Conservation (phyloP, 2,113 vertebrate genomes). For the Chloroceryle aenea region DNA sequence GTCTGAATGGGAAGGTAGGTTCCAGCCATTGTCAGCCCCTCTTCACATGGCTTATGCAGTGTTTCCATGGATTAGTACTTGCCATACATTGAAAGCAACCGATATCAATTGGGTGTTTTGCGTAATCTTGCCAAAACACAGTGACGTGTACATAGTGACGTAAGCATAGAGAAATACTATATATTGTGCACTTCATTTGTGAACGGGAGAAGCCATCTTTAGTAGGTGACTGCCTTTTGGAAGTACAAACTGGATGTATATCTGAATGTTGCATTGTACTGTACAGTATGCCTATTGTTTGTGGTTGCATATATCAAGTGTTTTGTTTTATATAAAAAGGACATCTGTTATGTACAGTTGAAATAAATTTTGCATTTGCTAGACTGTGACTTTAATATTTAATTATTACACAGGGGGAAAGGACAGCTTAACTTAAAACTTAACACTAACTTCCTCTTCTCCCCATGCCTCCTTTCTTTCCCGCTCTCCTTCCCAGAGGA, state of each 20-base stretch:
- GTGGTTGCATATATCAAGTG: slow-evolving; percentile 85
- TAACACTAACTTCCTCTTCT: not conserved
- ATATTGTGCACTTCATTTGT: slow-evolving; percentile 89
- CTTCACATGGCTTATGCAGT: slow-evolving; percentile 49
- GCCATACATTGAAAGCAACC: slow-evolving; percentile 46
- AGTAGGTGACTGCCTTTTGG: slow-evolving; percentile 80
- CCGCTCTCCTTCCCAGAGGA: not conserved
- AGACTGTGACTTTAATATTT: slow-evolving; percentile 83
- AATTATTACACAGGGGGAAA: slow-evolving; percentile 71
- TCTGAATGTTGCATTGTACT: slow-evolving; percentile 87
- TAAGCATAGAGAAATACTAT: slow-evolving; percentile 67
- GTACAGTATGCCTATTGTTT: slow-evolving; percentile 87
- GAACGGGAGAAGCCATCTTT: slow-evolving; percentile 84
- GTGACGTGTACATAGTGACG: slow-evolving; percentile 73
- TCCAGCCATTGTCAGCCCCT: slow-evolving; percentile 43
- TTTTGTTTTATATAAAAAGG: slow-evolving; percentile 85
- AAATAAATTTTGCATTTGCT: slow-evolving; percentile 99
- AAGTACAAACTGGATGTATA: slow-evolving; percentile 80
- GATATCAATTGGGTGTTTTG: slow-evolving; percentile 72
- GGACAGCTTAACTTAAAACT: slow-evolving; percentile 21
- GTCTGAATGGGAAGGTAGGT: slow-evolving; percentile 71
- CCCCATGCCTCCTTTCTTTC: slow-evolving; percentile 8
- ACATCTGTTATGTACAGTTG: slow-evolving; percentile 95
- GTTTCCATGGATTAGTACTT: slow-evolving; percentile 55
- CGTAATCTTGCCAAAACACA: slow-evolving; percentile 76